Evolutionary conservation across 2,888 invertebrate genomes (phyloP).

Genomic region (Ommatoiulus sabulosus): DNA sequence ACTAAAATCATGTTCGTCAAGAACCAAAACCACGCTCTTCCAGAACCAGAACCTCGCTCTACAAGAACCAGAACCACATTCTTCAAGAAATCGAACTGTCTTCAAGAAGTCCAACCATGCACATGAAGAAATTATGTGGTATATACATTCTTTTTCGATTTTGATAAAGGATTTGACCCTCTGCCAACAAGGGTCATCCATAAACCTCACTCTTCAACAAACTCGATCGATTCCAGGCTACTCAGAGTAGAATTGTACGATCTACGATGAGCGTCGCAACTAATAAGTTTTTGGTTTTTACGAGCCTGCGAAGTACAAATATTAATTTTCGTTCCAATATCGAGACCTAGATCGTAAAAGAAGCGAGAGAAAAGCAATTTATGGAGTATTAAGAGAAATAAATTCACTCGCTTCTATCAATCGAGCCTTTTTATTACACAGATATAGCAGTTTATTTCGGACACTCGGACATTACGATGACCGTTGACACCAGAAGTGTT

Average conservation of each 20-base stretch:
- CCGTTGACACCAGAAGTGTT: conserved; percentile 29
- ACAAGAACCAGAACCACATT: too few relatives aligned
- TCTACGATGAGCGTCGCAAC: not conserved
- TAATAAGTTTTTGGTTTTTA: conserved; percentile 29
- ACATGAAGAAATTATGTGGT: too few relatives aligned
- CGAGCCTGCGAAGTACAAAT: not conserved
- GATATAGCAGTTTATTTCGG: not conserved
- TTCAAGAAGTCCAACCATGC: too few relatives aligned
- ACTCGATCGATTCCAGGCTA: not conserved
- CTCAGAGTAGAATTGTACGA: not conserved
- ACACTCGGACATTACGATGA: not conserved
- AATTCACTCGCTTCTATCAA: conserved; percentile 32
- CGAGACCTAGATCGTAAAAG: not conserved
- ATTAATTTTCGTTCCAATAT: not conserved
- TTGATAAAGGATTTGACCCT: not conserved
- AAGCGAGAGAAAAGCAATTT: conserved; percentile 4
- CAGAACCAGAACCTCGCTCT: too few relatives aligned
- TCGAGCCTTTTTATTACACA: not conserved
- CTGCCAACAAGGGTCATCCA: not conserved
- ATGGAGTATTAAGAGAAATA: conserved; percentile 12
- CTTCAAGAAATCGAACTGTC: too few relatives aligned
- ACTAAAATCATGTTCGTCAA: too few relatives aligned
- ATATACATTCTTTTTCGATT: too few relatives aligned
- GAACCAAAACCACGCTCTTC: too few relatives aligned
- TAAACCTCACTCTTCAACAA: not conserved